Conservation (phyloP, 2,113 vertebrate genomes). For the Brachionichthys hirsutus region DNA sequence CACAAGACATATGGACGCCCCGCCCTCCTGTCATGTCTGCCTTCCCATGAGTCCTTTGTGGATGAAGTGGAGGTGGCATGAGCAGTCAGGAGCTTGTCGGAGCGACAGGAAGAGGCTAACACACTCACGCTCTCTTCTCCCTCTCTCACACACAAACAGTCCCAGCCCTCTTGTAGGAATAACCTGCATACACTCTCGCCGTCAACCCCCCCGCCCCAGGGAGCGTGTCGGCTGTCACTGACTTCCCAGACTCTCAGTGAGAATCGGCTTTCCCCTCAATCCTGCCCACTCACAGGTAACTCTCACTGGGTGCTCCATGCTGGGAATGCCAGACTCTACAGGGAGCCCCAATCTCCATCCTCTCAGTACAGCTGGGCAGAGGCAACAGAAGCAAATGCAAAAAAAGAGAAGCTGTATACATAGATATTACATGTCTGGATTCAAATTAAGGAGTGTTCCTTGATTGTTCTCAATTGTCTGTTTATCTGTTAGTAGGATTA, state of each 20-base stretch:
- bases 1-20: slow-evolving; percentile 66
- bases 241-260: slow-evolving; percentile 59
- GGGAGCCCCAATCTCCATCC: slow-evolving; percentile 48
- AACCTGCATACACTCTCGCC: slow-evolving; percentile 47
- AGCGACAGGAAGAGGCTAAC: slow-evolving; percentile 70
- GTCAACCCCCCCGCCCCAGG: slow-evolving; percentile 57
- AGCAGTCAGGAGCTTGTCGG: slow-evolving; percentile 72
- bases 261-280: slow-evolving; percentile 41
- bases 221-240: slow-evolving; percentile 66
- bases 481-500: too few species aligned
- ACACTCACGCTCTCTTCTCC: slow-evolving; percentile 11
- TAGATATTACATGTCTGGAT: not conserved
- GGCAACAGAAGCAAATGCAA: slow-evolving; percentile 30
- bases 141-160: slow-evolving; percentile 16
- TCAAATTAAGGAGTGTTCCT: not conserved
- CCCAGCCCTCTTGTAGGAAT: slow-evolving; percentile 49
- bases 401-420: slow-evolving; percentile 33
- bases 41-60: slow-evolving; percentile 76
- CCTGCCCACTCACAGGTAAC: slow-evolving; percentile 61
- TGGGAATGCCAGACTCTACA: slow-evolving; percentile 46
- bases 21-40: slow-evolving; percentile 73
- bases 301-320: slow-evolving; percentile 49
- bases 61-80: slow-evolving; percentile 67
- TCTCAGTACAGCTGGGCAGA: slow-evolving; percentile 59
- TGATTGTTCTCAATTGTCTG: not conserved